A percentile compares a stretch with the other conserved stretches of the same genome.
phyloP scores from a whole-genome alignment of 2,113 vertebrate species.

The Steatornis caripensis region DNA sequence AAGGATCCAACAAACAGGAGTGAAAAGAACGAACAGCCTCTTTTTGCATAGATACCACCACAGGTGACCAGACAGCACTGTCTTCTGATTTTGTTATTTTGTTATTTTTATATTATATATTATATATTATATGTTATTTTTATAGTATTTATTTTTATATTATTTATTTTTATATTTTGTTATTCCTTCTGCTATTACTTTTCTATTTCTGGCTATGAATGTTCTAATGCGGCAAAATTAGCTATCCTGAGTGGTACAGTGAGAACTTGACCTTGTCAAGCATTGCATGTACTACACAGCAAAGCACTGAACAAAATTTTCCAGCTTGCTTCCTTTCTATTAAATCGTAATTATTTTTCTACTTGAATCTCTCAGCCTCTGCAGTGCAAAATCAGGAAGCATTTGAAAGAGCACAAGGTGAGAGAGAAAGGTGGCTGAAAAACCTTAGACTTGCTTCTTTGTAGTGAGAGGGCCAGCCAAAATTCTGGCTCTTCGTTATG shows the following conservation, averaged over 20 bases:
- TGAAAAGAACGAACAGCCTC: neutral
- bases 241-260: neutral
- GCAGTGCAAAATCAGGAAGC: neutral
- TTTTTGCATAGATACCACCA: neutral
- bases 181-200: neutral
- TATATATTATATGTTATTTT: too few relatives aligned
- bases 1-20: neutral
- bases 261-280: conserved; percentile 38
- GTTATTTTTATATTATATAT: too few relatives aligned
- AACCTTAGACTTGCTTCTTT: neutral
- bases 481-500: neutral
- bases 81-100: neutral
- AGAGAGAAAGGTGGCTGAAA: neutral
- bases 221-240: neutral
- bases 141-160: too few relatives aligned
- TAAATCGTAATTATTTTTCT: neutral
- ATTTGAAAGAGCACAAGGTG: neutral
- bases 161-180: too few relatives aligned
- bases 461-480: neutral
- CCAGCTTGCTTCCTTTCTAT: neutral
- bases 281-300: neutral
- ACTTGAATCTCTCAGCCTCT: neutral
- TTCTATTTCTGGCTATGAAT: neutral
- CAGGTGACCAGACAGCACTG: neutral
- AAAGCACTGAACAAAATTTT: neutral